Percentiles rank a stretch among this genome's conserved stretches.
Conservation (phyloP, 1,140 invertebrate genomes). For the Dendrolimus punctatus region DNA sequence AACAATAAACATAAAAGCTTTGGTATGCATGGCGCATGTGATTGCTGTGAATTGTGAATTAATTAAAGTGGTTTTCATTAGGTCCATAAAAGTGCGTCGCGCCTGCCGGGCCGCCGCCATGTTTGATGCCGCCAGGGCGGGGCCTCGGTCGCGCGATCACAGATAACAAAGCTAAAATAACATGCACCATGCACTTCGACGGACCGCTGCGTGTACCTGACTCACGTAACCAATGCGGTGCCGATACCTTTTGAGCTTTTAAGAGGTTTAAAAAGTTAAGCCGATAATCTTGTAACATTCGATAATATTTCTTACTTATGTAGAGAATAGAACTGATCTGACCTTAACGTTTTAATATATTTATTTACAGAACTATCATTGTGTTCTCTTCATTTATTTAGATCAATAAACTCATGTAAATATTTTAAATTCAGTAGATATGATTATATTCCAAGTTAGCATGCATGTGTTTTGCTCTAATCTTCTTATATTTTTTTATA, state of each 20-base stretch:
- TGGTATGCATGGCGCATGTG: slow-evolving; percentile 44
- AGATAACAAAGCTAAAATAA: slow-evolving; percentile 44
- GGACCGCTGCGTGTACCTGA: slow-evolving; percentile 7
- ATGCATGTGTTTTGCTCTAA: too few relatives aligned
- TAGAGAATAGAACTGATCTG: too few relatives aligned
- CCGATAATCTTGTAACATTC: too few relatives aligned
- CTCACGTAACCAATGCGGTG: slow-evolving; percentile 8
- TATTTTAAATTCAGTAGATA: too few relatives aligned
- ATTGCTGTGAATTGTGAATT: slow-evolving; percentile 68
- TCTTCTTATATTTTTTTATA: too few relatives aligned
- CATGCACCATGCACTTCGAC: slow-evolving; percentile 4
- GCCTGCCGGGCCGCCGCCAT: slow-evolving; percentile 33
- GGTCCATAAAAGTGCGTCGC: slow-evolving; percentile 39
- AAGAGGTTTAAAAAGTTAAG: too few relatives aligned
- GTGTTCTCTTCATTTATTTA: too few relatives aligned
- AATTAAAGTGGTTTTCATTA: slow-evolving; percentile 66
- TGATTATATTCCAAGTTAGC: too few relatives aligned
- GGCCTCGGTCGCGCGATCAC: slow-evolving; percentile 19
- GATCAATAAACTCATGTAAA: too few relatives aligned
- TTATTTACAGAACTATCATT: too few relatives aligned
- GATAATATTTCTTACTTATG: too few relatives aligned
- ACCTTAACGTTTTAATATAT: too few relatives aligned
- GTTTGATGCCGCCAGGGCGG: slow-evolving; percentile 26
- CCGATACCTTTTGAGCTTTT: slow-evolving; percentile 3
- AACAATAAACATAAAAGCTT: slow-evolving; percentile 66